Evolutionary conservation across 1,140 invertebrate genomes (phyloP).

Genomic region (Trinorchestia longiramus): DNA sequence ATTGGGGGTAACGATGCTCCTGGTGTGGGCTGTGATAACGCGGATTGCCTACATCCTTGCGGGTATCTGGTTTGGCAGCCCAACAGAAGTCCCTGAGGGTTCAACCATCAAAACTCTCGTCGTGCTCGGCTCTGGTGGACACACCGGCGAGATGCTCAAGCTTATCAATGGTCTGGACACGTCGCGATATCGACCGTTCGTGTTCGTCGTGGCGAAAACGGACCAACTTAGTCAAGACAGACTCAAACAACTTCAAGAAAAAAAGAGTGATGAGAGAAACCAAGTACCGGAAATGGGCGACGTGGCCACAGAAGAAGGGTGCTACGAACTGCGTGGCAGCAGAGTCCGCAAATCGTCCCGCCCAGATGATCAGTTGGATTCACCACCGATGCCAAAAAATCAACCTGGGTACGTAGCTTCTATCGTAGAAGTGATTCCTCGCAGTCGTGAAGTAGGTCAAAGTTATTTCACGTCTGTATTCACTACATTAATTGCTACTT

Average conservation of each 20-base stretch:
- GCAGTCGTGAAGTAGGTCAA: constrained; percentile 90
- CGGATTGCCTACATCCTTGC: not conserved
- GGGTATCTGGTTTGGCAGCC: not conserved
- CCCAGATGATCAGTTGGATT: not conserved
- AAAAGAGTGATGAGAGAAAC: not conserved
- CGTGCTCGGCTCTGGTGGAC: constrained; percentile 73
- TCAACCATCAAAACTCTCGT: constrained; percentile 58
- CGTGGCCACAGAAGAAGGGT: not conserved
- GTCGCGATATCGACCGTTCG: constrained; percentile 77
- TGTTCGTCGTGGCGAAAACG: constrained; percentile 84
- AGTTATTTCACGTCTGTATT: constrained; percentile 84
- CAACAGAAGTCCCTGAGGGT: not conserved
- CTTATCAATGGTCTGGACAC: constrained; percentile 77
- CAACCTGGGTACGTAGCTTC: not conserved
- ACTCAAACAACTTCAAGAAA: constrained; percentile 62
- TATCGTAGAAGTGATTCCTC: constrained; percentile 74
- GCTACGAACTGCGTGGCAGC: not conserved
- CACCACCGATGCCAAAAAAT: not conserved
- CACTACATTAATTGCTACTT: constrained; percentile 81
- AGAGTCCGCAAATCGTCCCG: not conserved
- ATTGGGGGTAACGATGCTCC: not conserved
- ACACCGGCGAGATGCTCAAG: constrained; percentile 89
- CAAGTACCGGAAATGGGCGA: not conserved
- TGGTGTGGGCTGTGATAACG: not conserved
- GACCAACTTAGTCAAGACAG: constrained; percentile 82